Percentiles rank a stretch among this genome's conserved stretches.
Conservation (phyloP, 2,888 invertebrate genomes). For the Phanerotoma sp. region DNA sequence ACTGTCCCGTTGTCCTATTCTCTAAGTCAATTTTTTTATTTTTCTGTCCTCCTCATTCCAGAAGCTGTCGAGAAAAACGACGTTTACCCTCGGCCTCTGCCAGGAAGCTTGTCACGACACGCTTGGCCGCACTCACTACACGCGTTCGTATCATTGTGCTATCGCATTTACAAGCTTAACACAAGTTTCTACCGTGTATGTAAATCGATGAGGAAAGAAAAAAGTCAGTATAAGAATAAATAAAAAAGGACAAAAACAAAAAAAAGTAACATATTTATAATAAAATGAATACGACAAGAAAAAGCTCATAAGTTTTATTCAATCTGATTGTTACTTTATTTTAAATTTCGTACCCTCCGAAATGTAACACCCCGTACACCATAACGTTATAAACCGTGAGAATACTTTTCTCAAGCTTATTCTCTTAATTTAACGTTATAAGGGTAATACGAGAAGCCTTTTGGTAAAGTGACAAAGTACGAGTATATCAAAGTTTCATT, state of each 20-base stretch:
- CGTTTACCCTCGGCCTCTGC: conserved; percentile 18
- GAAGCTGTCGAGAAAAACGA: conserved; percentile 14
- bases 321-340: neutral
- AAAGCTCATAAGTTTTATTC: neutral
- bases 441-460: conserved; percentile 10
- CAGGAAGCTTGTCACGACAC: conserved; percentile 25
- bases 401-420: neutral
- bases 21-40: conserved; percentile 27
- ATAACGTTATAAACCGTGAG: conserved; percentile 18
- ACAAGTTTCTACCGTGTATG: conserved; percentile 16
- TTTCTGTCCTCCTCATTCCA: conserved; percentile 9
- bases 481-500: neutral
- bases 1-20: neutral
- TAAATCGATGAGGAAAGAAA: conserved; percentile 19
- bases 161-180: conserved; percentile 26
- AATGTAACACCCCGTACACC: conserved; percentile 16
- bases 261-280: neutral
- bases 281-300: conserved; percentile 1
- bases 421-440: conserved; percentile 5
- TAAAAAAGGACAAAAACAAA: too few relatives aligned
- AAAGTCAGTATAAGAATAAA: neutral
- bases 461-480: neutral
- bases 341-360: conserved; percentile 2
- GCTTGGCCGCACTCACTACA: conserved; percentile 21
- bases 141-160: conserved; percentile 18